Percentiles rank a stretch among this genome's conserved stretches.
phyloP scores from a whole-genome alignment of 2,113 vertebrate species.

The Eolophus roseicapilla region DNA sequence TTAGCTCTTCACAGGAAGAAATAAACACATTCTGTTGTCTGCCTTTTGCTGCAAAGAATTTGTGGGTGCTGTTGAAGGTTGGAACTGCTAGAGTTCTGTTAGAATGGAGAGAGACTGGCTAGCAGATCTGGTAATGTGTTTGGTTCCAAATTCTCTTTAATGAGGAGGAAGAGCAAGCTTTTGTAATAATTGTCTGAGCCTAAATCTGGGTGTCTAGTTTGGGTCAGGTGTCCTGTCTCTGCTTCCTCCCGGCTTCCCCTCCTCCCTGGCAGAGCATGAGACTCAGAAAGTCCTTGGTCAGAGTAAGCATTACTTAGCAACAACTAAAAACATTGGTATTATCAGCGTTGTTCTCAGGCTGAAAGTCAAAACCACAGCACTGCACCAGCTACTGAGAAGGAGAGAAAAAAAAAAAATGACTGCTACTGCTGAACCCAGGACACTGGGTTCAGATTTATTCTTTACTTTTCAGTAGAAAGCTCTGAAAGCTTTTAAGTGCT shows the following conservation, averaged over 20 bases:
- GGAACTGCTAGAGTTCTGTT: not conserved
- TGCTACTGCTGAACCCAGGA: no score
- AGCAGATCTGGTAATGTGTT: not conserved
- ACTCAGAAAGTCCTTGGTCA: no score
- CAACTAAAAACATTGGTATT: no score
- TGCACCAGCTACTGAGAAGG: no score
- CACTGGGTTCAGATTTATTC: not conserved
- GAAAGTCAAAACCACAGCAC: no score
- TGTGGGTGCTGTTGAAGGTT: not conserved
- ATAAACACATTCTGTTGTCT: not conserved
- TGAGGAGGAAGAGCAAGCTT: not conserved
- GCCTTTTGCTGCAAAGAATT: not conserved
- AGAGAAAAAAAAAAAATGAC: no score
- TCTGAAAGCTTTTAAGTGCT: not conserved
- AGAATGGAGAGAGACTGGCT: not conserved
- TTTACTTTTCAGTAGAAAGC: not conserved
- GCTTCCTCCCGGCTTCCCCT: no score
- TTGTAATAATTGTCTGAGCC: not conserved
- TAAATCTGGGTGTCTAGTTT: not conserved
- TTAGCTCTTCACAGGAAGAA: not conserved
- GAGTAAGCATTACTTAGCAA: no score
- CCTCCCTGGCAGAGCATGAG: no score
- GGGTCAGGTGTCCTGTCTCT: no score
- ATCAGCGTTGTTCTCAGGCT: no score
- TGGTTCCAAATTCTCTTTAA: not conserved